phyloP scores from a whole-genome alignment of 2,888 invertebrate genomes.

The Apodemia hepburni region DNA sequence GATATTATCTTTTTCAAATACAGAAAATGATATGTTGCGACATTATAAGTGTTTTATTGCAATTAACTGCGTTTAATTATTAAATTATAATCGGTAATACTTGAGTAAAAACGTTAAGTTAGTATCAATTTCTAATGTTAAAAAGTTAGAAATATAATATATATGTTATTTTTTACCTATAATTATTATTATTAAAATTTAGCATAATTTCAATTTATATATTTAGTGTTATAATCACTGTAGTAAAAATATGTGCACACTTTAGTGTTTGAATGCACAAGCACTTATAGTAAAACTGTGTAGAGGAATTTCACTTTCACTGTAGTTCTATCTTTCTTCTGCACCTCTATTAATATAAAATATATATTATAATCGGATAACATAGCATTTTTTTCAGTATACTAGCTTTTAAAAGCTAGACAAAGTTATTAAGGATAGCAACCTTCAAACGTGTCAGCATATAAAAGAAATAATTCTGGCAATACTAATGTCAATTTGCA shows the following conservation, averaged over 20 bases:
- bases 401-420: too few species aligned
- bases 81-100: too few species aligned
- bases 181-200: neutral
- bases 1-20: too few species aligned
- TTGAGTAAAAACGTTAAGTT: too few species aligned
- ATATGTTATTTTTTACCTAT: neutral
- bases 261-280: slow-evolving; percentile 42
- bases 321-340: slow-evolving; percentile 14
- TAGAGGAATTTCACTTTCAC: slow-evolving; percentile 4
- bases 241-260: slow-evolving; percentile 45
- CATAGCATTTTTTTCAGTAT: neutral
- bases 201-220: neutral
- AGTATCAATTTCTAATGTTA: neutral
- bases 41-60: neutral
- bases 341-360: neutral
- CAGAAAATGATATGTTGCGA: too few species aligned
- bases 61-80: neutral
- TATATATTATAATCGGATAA: neutral
- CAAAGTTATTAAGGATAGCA: neutral
- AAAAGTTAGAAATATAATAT: neutral
- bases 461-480: too few species aligned
- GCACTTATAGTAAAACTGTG: slow-evolving; percentile 32
- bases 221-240: slow-evolving; percentile 28
- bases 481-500: too few species aligned
- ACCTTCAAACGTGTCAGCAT: too few species aligned